Percentiles rank a stretch among this genome's conserved stretches.
phyloP scores from a whole-genome alignment of 2,888 invertebrate genomes.

The Cryptophagus acutangulus region DNA sequence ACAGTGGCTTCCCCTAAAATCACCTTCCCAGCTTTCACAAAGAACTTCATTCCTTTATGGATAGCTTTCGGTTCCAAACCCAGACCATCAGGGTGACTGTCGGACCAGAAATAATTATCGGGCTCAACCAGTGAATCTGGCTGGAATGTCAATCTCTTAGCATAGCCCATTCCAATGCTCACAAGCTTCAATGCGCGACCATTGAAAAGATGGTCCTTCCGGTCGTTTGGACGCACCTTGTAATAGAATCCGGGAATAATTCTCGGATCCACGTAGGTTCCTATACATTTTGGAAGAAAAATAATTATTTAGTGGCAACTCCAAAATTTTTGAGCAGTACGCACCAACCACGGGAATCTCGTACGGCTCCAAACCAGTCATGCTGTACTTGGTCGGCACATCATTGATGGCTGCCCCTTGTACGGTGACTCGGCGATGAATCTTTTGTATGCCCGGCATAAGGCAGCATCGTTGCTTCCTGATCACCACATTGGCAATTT shows the following conservation, averaged over 20 bases:
- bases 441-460: slow-evolving; percentile 60
- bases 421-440: slow-evolving; percentile 59
- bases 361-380: slow-evolving; percentile 61
- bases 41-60: slow-evolving; percentile 62
- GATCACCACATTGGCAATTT: slow-evolving; percentile 57
- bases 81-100: slow-evolving; percentile 67
- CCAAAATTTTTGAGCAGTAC: slow-evolving; percentile 18
- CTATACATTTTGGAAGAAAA: slow-evolving; percentile 20
- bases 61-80: slow-evolving; percentile 66
- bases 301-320: not conserved
- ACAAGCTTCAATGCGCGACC: slow-evolving; percentile 60
- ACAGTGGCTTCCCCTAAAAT: slow-evolving; percentile 62
- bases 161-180: slow-evolving; percentile 70
- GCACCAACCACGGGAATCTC: slow-evolving; percentile 68
- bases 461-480: slow-evolving; percentile 53
- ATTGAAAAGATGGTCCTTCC: slow-evolving; percentile 59
- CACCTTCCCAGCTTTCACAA: slow-evolving; percentile 55
- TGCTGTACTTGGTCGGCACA: slow-evolving; percentile 62
- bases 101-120: slow-evolving; percentile 72
- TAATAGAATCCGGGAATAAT: slow-evolving; percentile 70
- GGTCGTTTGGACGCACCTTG: slow-evolving; percentile 63
- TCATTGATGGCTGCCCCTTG: slow-evolving; percentile 59
- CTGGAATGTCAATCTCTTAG: slow-evolving; percentile 68
- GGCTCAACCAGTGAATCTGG: slow-evolving; percentile 57
- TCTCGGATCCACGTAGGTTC: slow-evolving; percentile 68